These are phyloP conservation scores for Nibea albiflora DNA, from an alignment of 2,113 vertebrate genomes.

Conservation along the genomic window DNA sequence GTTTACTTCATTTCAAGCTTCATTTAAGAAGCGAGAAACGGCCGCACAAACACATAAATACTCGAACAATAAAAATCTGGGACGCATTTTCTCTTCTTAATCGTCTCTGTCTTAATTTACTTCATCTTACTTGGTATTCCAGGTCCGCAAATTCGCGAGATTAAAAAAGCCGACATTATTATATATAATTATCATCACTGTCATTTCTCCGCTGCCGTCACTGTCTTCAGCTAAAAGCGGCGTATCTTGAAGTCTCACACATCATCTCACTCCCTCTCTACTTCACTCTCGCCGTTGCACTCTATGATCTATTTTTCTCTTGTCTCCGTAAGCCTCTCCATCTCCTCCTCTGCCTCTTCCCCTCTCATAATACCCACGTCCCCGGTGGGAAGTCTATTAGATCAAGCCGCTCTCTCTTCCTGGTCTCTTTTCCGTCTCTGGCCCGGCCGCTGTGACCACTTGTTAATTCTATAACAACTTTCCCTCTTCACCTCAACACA, in stretches of 20 bases:
- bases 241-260: slow-evolving; percentile 10
- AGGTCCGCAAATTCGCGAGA: not conserved
- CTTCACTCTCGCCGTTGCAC: slow-evolving; percentile 14
- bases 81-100: not conserved
- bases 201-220: slow-evolving; percentile 24
- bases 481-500: slow-evolving; percentile 7
- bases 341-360: slow-evolving; percentile 30
- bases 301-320: slow-evolving; percentile 27
- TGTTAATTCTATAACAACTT: slow-evolving; percentile 54
- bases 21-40: not conserved
- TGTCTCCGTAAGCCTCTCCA: slow-evolving; percentile 8
- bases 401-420: slow-evolving; percentile 36
- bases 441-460: slow-evolving; percentile 18
- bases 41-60: not conserved
- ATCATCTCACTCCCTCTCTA: not conserved
- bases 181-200: slow-evolving; percentile 41
- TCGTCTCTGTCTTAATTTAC: slow-evolving; percentile 1
- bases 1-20: not conserved
- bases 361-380: slow-evolving; percentile 27
- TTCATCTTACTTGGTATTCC: slow-evolving; percentile 31
- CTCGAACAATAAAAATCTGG: not conserved
- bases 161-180: slow-evolving; percentile 40
- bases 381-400: slow-evolving; percentile 41
- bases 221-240: slow-evolving; percentile 7
- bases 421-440: slow-evolving; percentile 34